phyloP scores from a whole-genome alignment of 2,113 vertebrate genomes.

The Syngnathoides biaculeatus region DNA sequence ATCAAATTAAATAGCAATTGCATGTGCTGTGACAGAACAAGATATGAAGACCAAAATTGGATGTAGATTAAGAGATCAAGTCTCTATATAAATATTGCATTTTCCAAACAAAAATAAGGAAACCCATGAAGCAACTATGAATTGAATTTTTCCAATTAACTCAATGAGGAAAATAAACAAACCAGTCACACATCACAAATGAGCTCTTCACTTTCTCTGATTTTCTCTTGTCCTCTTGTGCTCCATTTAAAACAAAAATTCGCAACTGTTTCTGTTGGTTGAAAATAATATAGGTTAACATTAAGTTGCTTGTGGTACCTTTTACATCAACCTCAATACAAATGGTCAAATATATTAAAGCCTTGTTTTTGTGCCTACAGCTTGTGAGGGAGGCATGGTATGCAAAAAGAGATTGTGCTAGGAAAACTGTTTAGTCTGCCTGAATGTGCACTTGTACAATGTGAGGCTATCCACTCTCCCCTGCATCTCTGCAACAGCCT shows the following conservation, averaged over 20 bases:
- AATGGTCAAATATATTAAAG: conserved; percentile 56
- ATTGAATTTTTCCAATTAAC: not conserved
- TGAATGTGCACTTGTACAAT: conserved; percentile 35
- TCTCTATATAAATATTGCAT: not conserved
- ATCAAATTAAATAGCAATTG: conserved; percentile 5
- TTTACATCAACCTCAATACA: conserved; percentile 41
- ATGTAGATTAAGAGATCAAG: not conserved
- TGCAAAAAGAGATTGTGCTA: conserved; percentile 29
- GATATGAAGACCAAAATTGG: not conserved
- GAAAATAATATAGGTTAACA: conserved; percentile 2
- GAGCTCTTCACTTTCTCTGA: too few relatives aligned
- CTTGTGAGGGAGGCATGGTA: conserved; percentile 20
- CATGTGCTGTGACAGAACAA: not conserved
- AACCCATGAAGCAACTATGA: not conserved
- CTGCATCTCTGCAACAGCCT: conserved; percentile 46
- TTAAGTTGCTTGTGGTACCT: conserved; percentile 22
- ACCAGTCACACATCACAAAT: not conserved
- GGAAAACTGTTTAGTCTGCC: conserved; percentile 42
- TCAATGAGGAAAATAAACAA: not conserved
- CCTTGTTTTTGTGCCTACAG: conserved; percentile 27
- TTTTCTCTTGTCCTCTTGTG: too few relatives aligned
- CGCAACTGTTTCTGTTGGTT: conserved; percentile 24
- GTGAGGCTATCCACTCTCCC: conserved; percentile 45
- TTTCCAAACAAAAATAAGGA: not conserved
- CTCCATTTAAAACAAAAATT: not conserved